A percentile compares a stretch with the other conserved stretches of the same genome.
Evolutionary conservation across 2,888 invertebrate species (phyloP).

Genomic region (Plemyria rubiginata): DNA sequence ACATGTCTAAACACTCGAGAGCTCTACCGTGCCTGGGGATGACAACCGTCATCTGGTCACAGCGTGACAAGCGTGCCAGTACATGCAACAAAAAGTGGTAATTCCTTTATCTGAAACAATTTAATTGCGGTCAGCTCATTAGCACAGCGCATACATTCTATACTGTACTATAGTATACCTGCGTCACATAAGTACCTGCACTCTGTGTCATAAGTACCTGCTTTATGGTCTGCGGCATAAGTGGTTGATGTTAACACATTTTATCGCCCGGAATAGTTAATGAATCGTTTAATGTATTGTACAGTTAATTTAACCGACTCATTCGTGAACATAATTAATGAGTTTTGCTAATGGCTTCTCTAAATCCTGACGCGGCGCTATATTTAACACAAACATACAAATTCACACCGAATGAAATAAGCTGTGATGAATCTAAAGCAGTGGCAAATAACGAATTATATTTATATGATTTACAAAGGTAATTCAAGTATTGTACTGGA

Average conservation of each 20-base stretch:
- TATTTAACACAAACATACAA: no score
- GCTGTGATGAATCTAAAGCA: no score
- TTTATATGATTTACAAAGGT: no score
- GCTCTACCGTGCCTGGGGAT: no score
- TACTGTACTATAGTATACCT: neutral
- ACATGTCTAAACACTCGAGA: no score
- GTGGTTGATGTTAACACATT: constrained; percentile 35
- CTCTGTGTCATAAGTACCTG: neutral
- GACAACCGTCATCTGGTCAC: no score
- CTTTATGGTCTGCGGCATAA: constrained; percentile 21
- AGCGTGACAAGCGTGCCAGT: neutral
- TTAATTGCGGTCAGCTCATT: constrained; percentile 13
- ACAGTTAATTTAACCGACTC: constrained; percentile 30
- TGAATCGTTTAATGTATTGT: constrained; percentile 34
- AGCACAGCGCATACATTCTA: constrained; percentile 4
- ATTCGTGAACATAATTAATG: constrained; percentile 33
- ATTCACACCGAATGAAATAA: no score
- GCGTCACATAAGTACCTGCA: neutral
- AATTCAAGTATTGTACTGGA: no score
- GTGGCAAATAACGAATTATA: no score
- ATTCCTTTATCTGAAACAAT: constrained; percentile 13
- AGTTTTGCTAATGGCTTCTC: constrained; percentile 19
- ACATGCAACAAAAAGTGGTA: neutral
- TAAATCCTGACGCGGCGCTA: neutral
- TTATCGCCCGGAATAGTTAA: constrained; percentile 32